These are phyloP conservation scores for Aquatica leii DNA, from an alignment of 2,888 invertebrate genomes.

Conservation along the genomic window DNA sequence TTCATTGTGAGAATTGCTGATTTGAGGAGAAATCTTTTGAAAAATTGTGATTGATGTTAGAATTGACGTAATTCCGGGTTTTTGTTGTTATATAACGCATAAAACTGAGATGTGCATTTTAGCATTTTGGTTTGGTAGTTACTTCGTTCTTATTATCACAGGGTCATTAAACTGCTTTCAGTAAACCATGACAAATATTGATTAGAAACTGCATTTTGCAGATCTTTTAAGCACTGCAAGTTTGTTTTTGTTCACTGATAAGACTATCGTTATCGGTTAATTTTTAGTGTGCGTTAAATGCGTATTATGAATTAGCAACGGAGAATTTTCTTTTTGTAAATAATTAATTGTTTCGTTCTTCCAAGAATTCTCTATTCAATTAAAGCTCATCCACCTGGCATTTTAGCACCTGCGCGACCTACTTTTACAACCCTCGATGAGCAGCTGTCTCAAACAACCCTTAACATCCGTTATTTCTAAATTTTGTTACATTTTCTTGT, in stretches of 20 bases:
- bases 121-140: not conserved
- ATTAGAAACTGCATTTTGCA: conserved; percentile 16
- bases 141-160: conserved; percentile 9
- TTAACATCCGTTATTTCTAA: conserved; percentile 16
- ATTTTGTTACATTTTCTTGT: no score
- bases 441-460: conserved; percentile 19
- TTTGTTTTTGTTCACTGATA: not conserved
- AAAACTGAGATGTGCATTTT: not conserved
- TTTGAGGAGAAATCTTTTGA: no score
- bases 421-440: conserved; percentile 12
- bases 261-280: not conserved
- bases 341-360: conserved; percentile 4
- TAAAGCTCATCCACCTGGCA: conserved; percentile 17
- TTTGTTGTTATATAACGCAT: conserved; percentile 20
- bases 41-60: conserved; percentile 18
- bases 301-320: no score
- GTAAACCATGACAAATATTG: not conserved
- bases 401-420: conserved; percentile 27
- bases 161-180: conserved; percentile 16
- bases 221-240: not conserved
- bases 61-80: conserved; percentile 23
- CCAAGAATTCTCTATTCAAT: not conserved
- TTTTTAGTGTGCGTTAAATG: no score
- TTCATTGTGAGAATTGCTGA: no score
- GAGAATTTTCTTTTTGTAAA: no score